phyloP scores from a whole-genome alignment of 2,113 vertebrate genomes.

The Anolis sagrei region DNA sequence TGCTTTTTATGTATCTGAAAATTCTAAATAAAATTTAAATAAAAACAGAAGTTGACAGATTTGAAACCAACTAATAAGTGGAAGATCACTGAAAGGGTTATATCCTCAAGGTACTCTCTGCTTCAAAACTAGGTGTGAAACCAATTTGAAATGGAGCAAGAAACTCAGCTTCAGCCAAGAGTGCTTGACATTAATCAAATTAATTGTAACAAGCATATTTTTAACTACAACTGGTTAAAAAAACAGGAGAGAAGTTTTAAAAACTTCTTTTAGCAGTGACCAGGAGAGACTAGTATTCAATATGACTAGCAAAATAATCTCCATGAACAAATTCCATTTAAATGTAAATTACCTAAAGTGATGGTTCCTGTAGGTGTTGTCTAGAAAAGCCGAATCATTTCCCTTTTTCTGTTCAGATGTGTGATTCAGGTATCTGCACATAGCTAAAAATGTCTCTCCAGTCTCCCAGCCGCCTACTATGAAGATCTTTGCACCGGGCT shows the following conservation, averaged over 20 bases:
- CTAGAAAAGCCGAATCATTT: conserved; percentile 51
- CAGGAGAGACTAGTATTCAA: conserved; percentile 58
- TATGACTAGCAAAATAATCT: conserved; percentile 65
- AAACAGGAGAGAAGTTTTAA: conserved; percentile 34
- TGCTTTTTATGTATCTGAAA: too few species aligned
- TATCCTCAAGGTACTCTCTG: neutral
- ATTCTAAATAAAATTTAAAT: too few species aligned
- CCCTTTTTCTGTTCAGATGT: conserved; percentile 38
- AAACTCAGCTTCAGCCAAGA: neutral
- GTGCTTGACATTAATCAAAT: neutral
- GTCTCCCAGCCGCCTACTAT: conserved; percentile 37
- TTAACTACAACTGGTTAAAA: conserved; percentile 7
- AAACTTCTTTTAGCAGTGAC: conserved; percentile 40
- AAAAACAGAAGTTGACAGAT: too few species aligned
- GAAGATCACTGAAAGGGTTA: neutral
- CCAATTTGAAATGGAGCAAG: neutral
- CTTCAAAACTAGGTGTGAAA: neutral
- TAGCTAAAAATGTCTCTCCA: conserved; percentile 45
- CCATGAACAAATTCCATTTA: conserved; percentile 68
- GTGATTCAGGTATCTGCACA: conserved; percentile 53
- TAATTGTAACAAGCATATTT: conserved; percentile 45
- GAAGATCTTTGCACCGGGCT: conserved; percentile 52
- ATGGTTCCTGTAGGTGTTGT: conserved; percentile 43
- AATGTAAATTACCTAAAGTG: conserved; percentile 73
- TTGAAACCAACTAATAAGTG: neutral